Percentiles rank a stretch among this genome's conserved stretches.
Evolutionary conservation across 2,888 invertebrate species (phyloP).

Genomic region (Torymus auratus): DNA sequence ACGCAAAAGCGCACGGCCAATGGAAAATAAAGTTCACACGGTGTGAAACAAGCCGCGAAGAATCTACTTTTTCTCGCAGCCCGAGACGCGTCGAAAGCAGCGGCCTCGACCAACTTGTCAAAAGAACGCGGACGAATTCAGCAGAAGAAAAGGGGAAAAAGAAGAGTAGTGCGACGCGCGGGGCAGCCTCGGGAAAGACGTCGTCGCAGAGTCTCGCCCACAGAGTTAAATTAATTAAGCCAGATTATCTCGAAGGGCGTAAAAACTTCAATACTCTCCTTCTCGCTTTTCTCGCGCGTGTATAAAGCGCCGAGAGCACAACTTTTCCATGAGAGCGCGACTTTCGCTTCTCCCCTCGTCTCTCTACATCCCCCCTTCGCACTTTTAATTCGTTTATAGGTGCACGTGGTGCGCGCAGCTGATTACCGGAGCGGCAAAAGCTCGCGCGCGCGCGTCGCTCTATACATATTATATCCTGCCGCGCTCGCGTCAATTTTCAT

Average conservation of each 20-base stretch:
- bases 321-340: constrained; percentile 19
- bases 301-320: background rate
- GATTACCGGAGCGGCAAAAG: background rate
- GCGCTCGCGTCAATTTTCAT: constrained; percentile 39
- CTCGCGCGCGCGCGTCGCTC: too few species aligned
- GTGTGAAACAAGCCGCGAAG: constrained; percentile 10
- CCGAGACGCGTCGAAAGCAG: background rate
- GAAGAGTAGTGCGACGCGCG: background rate
- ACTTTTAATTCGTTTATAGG: constrained; percentile 48
- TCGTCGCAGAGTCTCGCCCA: background rate
- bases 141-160: constrained; percentile 3
- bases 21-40: constrained; percentile 6
- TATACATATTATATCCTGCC: background rate
- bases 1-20: background rate
- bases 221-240: constrained; percentile 68
- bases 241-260: constrained; percentile 65
- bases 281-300: background rate
- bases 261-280: constrained; percentile 63
- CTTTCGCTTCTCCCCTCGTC: constrained; percentile 5
- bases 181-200: constrained; percentile 15
- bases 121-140: constrained; percentile 19
- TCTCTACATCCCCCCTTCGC: background rate
- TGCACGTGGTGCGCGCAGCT: background rate
- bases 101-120: constrained; percentile 35
- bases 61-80: constrained; percentile 14